Conservation (phyloP, 2,888 invertebrate species). For the Oxycera nigricornis region DNA sequence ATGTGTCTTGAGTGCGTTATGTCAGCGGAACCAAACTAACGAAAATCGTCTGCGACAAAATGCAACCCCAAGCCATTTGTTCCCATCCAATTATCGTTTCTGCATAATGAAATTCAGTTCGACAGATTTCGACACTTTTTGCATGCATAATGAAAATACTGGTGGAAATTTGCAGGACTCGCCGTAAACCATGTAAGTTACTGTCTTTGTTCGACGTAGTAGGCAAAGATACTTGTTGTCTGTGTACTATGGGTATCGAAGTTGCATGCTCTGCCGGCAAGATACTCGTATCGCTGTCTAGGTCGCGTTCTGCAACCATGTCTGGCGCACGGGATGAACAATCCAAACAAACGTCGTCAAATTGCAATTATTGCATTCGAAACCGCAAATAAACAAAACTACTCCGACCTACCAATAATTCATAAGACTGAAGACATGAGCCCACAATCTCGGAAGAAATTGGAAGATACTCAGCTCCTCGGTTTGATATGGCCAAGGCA, state of each 20-base stretch:
- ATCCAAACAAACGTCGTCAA: conserved; percentile 1
- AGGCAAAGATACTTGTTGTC: background rate
- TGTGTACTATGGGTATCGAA: background rate
- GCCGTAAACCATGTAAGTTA: conserved; percentile 13
- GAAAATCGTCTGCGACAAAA: conserved; percentile 31
- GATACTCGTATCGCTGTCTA: background rate
- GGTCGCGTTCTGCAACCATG: background rate
- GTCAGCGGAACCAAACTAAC: conserved; percentile 10
- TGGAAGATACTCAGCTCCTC: background rate
- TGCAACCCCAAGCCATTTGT: conserved; percentile 39
- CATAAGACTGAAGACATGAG: background rate
- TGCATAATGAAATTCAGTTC: conserved; percentile 40
- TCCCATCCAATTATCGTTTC: conserved; percentile 39
- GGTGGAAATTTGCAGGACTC: conserved; percentile 29
- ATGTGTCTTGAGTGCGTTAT: conserved; percentile 13
- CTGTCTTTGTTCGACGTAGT: background rate
- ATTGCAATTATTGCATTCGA: conserved; percentile 25
- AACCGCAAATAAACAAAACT: background rate
- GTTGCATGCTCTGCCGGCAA: background rate
- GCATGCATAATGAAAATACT: conserved; percentile 37
- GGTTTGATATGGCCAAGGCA: background rate
- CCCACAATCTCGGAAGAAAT: background rate
- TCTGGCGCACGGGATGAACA: background rate
- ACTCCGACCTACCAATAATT: background rate
- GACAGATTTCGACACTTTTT: conserved; percentile 36